Evolutionary conservation across 23 tunicate species (phyloP).

Genomic region (Trididemnum nubilum): DNA sequence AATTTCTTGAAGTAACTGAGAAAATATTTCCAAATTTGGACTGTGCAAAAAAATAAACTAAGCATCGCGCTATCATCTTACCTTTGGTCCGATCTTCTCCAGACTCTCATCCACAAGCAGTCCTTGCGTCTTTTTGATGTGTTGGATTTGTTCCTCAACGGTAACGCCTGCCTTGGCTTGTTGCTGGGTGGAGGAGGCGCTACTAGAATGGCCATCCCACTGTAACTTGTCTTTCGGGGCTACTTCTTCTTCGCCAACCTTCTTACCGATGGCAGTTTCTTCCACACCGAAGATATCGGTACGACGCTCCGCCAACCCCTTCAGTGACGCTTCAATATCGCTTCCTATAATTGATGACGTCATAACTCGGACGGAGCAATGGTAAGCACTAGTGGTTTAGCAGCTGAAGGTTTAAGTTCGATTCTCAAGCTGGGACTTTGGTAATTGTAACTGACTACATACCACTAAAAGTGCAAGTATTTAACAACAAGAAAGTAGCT

Average conservation of each 20-base stretch:
- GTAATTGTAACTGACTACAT: neutral
- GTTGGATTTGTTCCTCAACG: conserved; percentile 73
- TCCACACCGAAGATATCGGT: conserved; percentile 99
- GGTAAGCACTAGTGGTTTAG: neutral
- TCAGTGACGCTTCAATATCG: conserved; percentile 71
- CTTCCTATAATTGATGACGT: conserved; percentile 41
- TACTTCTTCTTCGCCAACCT: conserved; percentile 88
- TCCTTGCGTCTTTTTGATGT: conserved; percentile 84
- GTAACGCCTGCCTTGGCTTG: conserved; percentile 71
- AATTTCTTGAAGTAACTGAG: too few species aligned
- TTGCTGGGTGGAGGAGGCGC: conserved; percentile 53
- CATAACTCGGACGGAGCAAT: neutral
- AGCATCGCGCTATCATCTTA: too few species aligned
- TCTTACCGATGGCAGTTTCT: conserved; percentile 94
- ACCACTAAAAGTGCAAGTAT: too few species aligned
- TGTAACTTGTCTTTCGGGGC: conserved; percentile 48
- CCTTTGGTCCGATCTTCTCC: conserved; percentile 87
- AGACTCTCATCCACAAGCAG: conserved; percentile 58
- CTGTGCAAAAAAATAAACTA: too few species aligned
- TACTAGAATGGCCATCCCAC: conserved; percentile 95
- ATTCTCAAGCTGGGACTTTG: neutral
- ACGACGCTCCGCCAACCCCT: conserved; percentile 88
- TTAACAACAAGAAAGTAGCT: too few species aligned
- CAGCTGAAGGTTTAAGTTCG: neutral
- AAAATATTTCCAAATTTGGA: too few species aligned